Conservation (phyloP, 2,113 vertebrate species). For the Dermatemys mawii region DNA sequence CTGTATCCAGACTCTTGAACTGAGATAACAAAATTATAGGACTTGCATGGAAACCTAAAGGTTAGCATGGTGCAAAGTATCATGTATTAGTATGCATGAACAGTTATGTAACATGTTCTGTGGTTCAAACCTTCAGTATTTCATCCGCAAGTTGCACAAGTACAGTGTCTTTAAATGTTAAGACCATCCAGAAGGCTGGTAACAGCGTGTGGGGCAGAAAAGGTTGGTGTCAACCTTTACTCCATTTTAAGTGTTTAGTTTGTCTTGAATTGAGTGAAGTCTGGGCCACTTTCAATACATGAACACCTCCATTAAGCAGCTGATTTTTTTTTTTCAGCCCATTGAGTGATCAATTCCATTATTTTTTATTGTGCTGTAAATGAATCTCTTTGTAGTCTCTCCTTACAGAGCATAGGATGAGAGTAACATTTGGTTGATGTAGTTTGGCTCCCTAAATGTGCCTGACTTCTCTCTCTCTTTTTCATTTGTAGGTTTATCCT, state of each 20-base stretch:
- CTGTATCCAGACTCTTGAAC: background rate
- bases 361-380: background rate
- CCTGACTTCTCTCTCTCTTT: conserved; percentile 17
- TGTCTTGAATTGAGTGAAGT: background rate
- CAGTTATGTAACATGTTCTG: no score
- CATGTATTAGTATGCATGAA: background rate
- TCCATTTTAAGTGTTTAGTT: background rate
- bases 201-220: background rate
- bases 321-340: background rate
- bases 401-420: fast-evolving
- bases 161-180: background rate
- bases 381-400: background rate
- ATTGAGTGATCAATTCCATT: background rate
- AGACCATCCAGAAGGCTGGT: background rate
- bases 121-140: background rate
- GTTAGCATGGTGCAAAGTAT: fast-evolving
- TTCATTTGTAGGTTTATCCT: conserved; percentile 91
- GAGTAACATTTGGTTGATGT: background rate
- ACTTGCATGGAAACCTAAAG: background rate
- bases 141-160: background rate
- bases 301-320: background rate
- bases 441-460: background rate
- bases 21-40: background rate
- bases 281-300: background rate
- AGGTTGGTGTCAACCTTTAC: background rate